phyloP scores from a whole-genome alignment of 37 sponge, comb jelly and placozoan genomes.

The Spongilla lacustris region DNA sequence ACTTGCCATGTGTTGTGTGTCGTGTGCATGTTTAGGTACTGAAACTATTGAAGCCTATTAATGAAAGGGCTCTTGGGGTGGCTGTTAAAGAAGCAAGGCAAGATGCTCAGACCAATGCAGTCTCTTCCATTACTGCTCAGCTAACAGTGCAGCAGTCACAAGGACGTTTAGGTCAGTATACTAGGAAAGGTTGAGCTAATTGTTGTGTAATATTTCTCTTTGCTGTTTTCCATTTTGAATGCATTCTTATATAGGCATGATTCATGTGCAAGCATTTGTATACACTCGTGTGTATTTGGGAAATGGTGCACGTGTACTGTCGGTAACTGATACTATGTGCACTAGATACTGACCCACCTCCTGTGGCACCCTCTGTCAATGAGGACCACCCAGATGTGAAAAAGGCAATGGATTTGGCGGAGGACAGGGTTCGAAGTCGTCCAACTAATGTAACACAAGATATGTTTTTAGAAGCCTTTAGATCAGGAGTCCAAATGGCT shows the following conservation, averaged over 20 bases:
- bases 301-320: too few species aligned
- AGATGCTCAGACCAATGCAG: conserved; percentile 58
- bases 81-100: conserved; percentile 65
- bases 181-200: too few species aligned
- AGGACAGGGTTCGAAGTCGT: conserved; percentile 20
- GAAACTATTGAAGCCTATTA: conserved; percentile 60
- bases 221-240: too few species aligned
- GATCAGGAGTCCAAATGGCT: conserved; percentile 38
- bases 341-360: not conserved
- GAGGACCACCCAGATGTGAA: conserved; percentile 78
- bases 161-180: conserved; percentile 29
- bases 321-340: too few species aligned
- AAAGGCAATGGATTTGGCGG: conserved; percentile 62
- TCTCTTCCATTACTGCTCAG: conserved; percentile 37
- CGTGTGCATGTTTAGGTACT: not conserved
- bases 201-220: too few species aligned
- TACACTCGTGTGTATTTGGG: not conserved
- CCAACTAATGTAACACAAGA: conserved; percentile 43
- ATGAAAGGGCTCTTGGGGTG: conserved; percentile 43
- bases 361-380: conserved; percentile 24
- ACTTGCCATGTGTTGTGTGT: not conserved
- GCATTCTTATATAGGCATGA: too few species aligned
- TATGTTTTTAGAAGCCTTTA: conserved; percentile 78
- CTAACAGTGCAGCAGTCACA: conserved; percentile 27
- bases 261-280: not conserved